These are phyloP conservation scores for Drosophila arizonae DNA, from an alignment of 1,140 invertebrate genomes.

Conservation along the genomic window DNA sequence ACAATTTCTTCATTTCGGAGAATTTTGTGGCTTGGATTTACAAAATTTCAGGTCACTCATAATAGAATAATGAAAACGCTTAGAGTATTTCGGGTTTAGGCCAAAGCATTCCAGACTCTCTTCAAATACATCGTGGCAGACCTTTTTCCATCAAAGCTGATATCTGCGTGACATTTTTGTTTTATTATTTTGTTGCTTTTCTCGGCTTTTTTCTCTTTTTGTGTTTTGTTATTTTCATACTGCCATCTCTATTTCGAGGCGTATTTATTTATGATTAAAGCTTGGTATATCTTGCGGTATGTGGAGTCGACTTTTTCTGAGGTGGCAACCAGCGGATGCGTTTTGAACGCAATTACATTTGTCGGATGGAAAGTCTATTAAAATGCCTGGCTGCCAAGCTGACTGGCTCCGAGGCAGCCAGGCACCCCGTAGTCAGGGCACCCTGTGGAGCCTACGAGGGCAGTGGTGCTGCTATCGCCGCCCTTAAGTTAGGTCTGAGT, in stretches of 20 bases:
- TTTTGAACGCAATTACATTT: slow-evolving; percentile 49
- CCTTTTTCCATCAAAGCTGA: not conserved
- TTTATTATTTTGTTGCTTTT: not conserved
- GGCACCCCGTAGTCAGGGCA: slow-evolving; percentile 23
- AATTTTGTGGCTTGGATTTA: not conserved
- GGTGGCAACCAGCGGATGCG: slow-evolving; percentile 18
- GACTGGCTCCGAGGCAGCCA: slow-evolving; percentile 15
- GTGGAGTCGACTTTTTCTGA: slow-evolving; percentile 1
- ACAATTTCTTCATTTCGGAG: too few relatives aligned
- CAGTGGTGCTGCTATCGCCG: not conserved
- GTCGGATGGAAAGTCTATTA: slow-evolving; percentile 53
- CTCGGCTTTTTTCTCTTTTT: not conserved
- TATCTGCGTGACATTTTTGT: slow-evolving; percentile 2
- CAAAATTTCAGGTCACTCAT: not conserved
- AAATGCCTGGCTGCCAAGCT: slow-evolving; percentile 36
- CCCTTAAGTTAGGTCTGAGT: slow-evolving; percentile 14
- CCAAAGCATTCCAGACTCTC: not conserved
- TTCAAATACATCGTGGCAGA: not conserved
- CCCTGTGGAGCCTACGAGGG: slow-evolving; percentile 23
- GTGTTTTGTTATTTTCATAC: not conserved
- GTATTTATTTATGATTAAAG: slow-evolving; percentile 58
- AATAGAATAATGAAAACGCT: not conserved
- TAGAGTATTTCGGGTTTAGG: not conserved
- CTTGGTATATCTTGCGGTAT: slow-evolving; percentile 2
- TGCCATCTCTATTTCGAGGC: not conserved